Evolutionary conservation across 2,797 vertebrate species (phyloP).

Genomic region (Gymnothorax reevesii): DNA sequence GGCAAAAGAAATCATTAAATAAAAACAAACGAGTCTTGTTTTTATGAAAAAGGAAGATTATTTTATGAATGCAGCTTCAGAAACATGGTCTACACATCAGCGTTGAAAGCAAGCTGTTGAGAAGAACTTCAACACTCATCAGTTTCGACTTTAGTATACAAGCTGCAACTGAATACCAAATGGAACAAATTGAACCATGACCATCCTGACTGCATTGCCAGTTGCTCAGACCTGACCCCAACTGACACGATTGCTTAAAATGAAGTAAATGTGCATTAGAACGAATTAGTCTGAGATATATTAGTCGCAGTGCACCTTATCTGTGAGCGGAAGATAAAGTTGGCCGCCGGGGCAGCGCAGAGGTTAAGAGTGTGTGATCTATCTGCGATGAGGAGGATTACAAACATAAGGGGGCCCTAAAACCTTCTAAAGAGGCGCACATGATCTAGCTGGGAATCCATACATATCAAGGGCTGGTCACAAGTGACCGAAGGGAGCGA

Average conservation of each 20-base stretch:
- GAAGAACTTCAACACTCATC: conserved; percentile 51
- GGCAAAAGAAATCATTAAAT: background rate
- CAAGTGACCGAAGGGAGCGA: no score
- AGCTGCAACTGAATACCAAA: background rate
- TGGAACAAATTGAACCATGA: conserved; percentile 26
- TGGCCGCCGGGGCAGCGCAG: conserved; percentile 51
- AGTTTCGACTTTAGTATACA: conserved; percentile 51
- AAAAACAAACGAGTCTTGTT: background rate
- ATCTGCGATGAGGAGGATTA: conserved; percentile 53
- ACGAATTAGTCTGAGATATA: conserved; percentile 14
- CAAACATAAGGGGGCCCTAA: conserved; percentile 37
- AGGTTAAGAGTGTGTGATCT: conserved; percentile 69
- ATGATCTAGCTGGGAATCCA: no score
- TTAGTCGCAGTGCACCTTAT: conserved; percentile 38
- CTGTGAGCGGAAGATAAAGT: conserved; percentile 43
- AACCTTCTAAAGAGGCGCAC: background rate
- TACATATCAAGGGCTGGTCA: no score
- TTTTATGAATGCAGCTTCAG: conserved; percentile 2
- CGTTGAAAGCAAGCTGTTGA: background rate
- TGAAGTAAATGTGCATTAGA: conserved; percentile 40
- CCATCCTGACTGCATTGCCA: conserved; percentile 1
- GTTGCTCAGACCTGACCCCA: conserved; percentile 34
- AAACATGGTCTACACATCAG: background rate
- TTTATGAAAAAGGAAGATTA: conserved; percentile 1
- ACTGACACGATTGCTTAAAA: conserved; percentile 45